A percentile compares a stretch with the other conserved stretches of the same genome.
Conservation (phyloP, 2,113 vertebrate species). For the Procavia capensis region DNA sequence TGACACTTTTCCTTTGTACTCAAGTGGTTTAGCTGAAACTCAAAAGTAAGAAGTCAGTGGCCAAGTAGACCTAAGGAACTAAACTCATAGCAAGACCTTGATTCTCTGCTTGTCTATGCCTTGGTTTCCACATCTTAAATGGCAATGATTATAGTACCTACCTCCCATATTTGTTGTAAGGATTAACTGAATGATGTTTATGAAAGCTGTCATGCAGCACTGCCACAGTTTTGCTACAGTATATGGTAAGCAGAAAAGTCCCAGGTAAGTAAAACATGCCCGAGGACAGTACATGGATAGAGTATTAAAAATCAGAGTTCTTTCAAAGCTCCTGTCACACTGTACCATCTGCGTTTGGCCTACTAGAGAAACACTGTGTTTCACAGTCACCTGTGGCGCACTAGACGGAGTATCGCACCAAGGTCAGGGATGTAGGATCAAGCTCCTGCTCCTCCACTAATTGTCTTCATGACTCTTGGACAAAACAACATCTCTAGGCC, state of each 20-base stretch:
- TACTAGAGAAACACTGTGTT: not conserved
- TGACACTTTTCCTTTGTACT: not conserved
- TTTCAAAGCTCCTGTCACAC: not conserved
- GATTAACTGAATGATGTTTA: not conserved
- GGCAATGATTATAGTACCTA: not conserved
- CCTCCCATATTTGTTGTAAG: not conserved
- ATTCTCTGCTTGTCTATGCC: not conserved
- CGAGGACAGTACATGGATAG: not conserved
- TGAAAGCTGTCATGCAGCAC: not conserved
- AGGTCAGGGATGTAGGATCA: not conserved
- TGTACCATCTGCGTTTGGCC: not conserved
- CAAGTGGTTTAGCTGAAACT: not conserved
- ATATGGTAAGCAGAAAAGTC: not conserved
- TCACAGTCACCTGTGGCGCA: not conserved
- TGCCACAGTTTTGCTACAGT: not conserved
- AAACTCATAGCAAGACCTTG: not conserved
- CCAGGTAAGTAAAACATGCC: not conserved
- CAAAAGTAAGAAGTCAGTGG: conserved; percentile 9
- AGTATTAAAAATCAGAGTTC: not conserved
- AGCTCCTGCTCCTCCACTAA: not conserved
- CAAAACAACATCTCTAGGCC: not conserved
- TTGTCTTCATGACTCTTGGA: not conserved
- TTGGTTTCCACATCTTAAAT: not conserved
- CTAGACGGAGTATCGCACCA: not conserved
- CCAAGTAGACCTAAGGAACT: not conserved